phyloP scores from a whole-genome alignment of 1,140 invertebrate species.

The Phymastichus coffea region DNA sequence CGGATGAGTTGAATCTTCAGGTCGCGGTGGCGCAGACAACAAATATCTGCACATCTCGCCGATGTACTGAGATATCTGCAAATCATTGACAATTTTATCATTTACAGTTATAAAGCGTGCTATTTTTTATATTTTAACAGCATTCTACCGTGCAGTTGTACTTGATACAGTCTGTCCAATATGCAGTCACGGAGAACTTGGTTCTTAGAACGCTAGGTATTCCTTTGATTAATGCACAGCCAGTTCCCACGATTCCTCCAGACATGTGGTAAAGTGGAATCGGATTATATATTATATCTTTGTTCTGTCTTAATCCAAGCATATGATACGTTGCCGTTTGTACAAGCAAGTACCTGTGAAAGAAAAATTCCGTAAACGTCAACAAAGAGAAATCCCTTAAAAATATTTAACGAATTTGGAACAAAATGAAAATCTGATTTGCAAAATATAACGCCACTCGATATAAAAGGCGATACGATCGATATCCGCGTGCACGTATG shows the following conservation, averaged over 20 bases:
- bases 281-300: conserved; percentile 62
- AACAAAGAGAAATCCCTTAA: too few species aligned
- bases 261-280: conserved; percentile 73
- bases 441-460: too few species aligned
- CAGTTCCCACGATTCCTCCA: conserved; percentile 64
- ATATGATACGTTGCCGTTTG: conserved; percentile 49
- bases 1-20: conserved; percentile 50
- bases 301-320: conserved; percentile 44
- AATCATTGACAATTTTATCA: conserved; percentile 15
- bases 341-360: conserved; percentile 52
- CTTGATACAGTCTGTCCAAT: conserved; percentile 74
- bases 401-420: too few species aligned
- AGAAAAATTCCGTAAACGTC: too few species aligned
- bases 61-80: conserved; percentile 73
- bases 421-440: too few species aligned
- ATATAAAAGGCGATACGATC: too few species aligned
- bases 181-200: conserved; percentile 76
- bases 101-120: neutral
- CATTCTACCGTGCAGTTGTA: conserved; percentile 73
- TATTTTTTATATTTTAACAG: conserved; percentile 31
- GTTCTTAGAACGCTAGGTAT: conserved; percentile 64
- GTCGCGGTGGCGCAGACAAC: conserved; percentile 61
- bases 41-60: conserved; percentile 81
- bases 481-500: neutral
- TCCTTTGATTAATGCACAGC: conserved; percentile 65